Evolutionary conservation across 2,113 vertebrate genomes (phyloP).

Genomic region (Chlorocebus sabaeus): DNA sequence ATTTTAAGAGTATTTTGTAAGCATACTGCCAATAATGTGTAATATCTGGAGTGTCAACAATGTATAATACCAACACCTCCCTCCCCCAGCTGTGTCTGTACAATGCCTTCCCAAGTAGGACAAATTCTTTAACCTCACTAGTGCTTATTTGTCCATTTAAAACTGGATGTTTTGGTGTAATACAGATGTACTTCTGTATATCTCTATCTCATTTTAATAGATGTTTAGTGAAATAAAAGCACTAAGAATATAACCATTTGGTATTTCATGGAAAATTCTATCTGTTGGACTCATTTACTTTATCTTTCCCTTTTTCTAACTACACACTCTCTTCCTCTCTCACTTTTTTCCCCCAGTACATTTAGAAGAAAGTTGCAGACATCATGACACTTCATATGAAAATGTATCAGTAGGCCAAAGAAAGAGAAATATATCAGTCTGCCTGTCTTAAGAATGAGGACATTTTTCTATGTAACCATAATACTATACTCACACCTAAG

Average conservation of each 20-base stretch:
- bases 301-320: not conserved
- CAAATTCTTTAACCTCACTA: not conserved
- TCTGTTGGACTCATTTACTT: not conserved
- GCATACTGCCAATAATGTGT: not conserved
- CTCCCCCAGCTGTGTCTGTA: not conserved
- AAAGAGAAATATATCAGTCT: not conserved
- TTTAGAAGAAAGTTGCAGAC: not conserved
- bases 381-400: not conserved
- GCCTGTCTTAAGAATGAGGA: not conserved
- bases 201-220: not conserved
- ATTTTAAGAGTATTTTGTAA: not conserved
- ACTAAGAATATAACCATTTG: not conserved
- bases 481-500: not conserved
- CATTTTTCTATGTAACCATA: not conserved
- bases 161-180: not conserved
- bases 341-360: not conserved
- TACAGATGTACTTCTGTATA: not conserved
- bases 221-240: slow-evolving; percentile 12
- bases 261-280: not conserved
- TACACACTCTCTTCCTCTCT: not conserved
- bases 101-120: not conserved
- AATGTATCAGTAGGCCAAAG: not conserved
- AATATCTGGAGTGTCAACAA: not conserved
- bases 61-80: not conserved
- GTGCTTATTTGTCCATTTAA: not conserved